Evolutionary conservation across 1,140 invertebrate species (phyloP).

Genomic region (Ceratina japonica): DNA sequence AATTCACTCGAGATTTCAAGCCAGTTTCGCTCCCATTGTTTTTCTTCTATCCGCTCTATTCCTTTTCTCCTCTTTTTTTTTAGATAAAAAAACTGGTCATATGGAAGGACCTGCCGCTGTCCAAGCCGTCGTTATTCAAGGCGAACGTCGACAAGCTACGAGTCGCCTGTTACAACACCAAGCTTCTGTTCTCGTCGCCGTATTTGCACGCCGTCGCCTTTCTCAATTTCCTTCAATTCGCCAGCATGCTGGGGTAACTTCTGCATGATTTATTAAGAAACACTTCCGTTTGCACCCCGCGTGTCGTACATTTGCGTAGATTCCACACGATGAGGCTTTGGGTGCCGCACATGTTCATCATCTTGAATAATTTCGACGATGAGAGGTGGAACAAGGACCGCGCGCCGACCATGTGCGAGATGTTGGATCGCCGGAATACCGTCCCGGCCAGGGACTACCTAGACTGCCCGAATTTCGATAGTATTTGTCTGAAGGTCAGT

Average conservation of each 20-base stretch:
- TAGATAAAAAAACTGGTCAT: constrained; percentile 69
- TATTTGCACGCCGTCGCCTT: constrained; percentile 65
- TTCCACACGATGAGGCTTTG: constrained; percentile 77
- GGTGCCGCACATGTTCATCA: constrained; percentile 77
- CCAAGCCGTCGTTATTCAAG: constrained; percentile 29
- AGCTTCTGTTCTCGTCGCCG: constrained; percentile 64
- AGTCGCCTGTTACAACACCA: constrained; percentile 64
- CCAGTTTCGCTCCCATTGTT: constrained; percentile 29
- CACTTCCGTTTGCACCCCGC: not conserved
- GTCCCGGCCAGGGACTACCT: constrained; percentile 39
- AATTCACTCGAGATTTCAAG: constrained; percentile 52
- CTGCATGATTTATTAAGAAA: too few species aligned
- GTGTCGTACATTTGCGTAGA: constrained; percentile 52
- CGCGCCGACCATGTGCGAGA: constrained; percentile 74
- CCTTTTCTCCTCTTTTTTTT: constrained; percentile 36
- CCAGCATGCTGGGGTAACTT: constrained; percentile 74
- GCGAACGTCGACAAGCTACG: constrained; percentile 62
- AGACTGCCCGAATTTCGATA: constrained; percentile 36
- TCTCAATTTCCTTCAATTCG: constrained; percentile 74
- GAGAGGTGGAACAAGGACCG: constrained; percentile 59
- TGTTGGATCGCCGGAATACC: constrained; percentile 62
- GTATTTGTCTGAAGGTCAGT: constrained; percentile 35
- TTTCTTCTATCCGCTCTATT: not conserved
- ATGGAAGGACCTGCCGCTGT: constrained; percentile 53
- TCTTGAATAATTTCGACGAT: constrained; percentile 74